These are phyloP conservation scores for Periophthalmus magnuspinnatus DNA, from an alignment of 2,797 vertebrate genomes.

Conservation along the genomic window DNA sequence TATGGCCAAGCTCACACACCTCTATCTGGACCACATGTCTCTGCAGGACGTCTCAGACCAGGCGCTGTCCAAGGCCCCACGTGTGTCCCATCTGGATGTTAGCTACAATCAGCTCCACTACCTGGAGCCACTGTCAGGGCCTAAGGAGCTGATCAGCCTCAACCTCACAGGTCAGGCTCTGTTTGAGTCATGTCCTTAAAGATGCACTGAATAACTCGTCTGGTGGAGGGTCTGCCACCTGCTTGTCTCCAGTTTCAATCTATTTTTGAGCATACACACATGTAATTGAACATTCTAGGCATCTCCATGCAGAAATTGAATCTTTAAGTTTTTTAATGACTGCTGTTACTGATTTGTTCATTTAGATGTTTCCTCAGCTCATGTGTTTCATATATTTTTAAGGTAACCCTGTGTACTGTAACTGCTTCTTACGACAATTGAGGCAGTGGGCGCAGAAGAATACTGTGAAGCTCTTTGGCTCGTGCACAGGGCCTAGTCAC, in stretches of 20 bases:
- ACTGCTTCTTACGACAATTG: constrained; percentile 83
- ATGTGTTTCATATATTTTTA: constrained; percentile 4
- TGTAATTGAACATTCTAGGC: not conserved
- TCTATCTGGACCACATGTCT: constrained; percentile 83
- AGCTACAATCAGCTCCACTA: constrained; percentile 84
- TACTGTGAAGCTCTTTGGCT: constrained; percentile 72
- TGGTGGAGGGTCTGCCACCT: no score
- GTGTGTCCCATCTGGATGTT: constrained; percentile 82
- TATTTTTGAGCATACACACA: not conserved
- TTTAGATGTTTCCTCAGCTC: not conserved
- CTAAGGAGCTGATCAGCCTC: constrained; percentile 67
- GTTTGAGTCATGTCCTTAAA: not conserved
- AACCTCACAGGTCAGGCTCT: constrained; percentile 72
- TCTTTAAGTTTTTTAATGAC: no score
- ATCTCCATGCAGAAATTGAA: no score
- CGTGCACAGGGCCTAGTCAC: constrained; percentile 78
- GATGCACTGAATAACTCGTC: no score
- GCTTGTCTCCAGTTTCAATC: no score
- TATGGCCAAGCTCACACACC: constrained; percentile 84
- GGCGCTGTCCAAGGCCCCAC: constrained; percentile 78
- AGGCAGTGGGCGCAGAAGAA: constrained; percentile 72
- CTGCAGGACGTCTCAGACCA: constrained; percentile 85
- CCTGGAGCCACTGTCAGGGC: constrained; percentile 78
- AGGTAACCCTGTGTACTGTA: constrained; percentile 87
- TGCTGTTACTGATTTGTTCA: no score